Evolutionary conservation across 2,113 vertebrate genomes (phyloP).

Genomic region (Chaetodon auriga): DNA sequence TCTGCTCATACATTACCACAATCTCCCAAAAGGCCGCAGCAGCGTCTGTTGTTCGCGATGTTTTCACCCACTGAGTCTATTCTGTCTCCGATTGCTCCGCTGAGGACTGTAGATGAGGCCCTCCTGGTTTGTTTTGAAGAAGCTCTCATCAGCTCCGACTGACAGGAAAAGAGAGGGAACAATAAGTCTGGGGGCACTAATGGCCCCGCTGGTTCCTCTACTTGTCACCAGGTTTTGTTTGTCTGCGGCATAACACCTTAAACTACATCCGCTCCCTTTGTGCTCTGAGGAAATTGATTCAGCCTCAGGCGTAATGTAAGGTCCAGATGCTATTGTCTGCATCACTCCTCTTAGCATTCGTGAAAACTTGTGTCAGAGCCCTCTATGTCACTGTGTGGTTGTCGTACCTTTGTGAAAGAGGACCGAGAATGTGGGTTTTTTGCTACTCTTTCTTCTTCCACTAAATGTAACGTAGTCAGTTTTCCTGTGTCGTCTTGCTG

Average conservation of each 20-base stretch:
- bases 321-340: slow-evolving; percentile 51
- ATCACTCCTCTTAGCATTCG: slow-evolving; percentile 24
- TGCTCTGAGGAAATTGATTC: slow-evolving; percentile 61
- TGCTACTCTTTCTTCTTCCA: background rate
- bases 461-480: background rate
- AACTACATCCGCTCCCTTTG: slow-evolving; percentile 40
- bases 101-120: slow-evolving; percentile 46
- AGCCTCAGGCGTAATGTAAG: slow-evolving; percentile 17
- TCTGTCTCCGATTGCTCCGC: slow-evolving; percentile 48
- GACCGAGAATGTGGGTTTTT: background rate
- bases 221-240: slow-evolving; percentile 76
- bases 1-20: slow-evolving; percentile 33
- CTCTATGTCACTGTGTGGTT: background rate
- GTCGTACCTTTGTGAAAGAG: slow-evolving; percentile 7
- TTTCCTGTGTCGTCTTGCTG: background rate
- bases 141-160: slow-evolving; percentile 44
- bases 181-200: slow-evolving; percentile 56
- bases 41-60: slow-evolving; percentile 4
- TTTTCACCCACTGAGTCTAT: slow-evolving; percentile 28
- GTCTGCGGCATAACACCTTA: slow-evolving; percentile 39
- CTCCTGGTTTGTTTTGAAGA: slow-evolving; percentile 31
- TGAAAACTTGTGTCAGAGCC: slow-evolving; percentile 7
- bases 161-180: slow-evolving; percentile 65
- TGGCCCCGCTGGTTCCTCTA: slow-evolving; percentile 50
- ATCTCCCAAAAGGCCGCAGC: slow-evolving; percentile 42